These are phyloP conservation scores for Okapia johnstoni DNA, from an alignment of 2,113 vertebrate genomes.

Conservation along the genomic window DNA sequence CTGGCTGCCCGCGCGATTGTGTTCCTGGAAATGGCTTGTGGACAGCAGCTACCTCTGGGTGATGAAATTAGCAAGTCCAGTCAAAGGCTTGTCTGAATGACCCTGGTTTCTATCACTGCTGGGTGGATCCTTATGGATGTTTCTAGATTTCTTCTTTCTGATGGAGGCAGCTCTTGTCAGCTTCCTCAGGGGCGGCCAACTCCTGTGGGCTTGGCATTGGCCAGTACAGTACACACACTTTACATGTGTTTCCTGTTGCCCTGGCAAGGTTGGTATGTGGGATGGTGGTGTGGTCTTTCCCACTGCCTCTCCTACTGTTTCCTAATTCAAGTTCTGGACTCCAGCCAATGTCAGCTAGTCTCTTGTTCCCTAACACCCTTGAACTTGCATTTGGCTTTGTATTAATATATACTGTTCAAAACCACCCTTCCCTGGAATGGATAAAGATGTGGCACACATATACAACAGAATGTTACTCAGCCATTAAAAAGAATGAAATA, in stretches of 20 bases:
- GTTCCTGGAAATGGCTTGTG: background rate
- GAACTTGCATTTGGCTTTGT: background rate
- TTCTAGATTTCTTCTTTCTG: background rate
- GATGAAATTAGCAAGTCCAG: background rate
- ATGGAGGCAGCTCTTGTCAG: no score
- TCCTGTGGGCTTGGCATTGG: background rate
- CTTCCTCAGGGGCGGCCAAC: background rate
- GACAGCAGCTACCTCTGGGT: background rate
- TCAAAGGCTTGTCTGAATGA: background rate
- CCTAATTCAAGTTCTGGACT: background rate
- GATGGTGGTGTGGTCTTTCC: background rate
- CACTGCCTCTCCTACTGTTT: background rate
- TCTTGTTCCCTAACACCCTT: background rate
- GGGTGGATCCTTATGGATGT: fast-evolving
- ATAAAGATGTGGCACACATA: background rate
- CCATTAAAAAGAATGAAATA: background rate
- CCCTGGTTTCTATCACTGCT: background rate
- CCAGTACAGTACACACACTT: background rate
- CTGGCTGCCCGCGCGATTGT: fast-evolving
- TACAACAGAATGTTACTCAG: background rate
- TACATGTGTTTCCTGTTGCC: background rate
- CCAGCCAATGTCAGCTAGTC: background rate
- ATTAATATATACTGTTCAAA: background rate
- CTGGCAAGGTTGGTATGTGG: background rate
- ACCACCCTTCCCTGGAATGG: background rate